Percentiles rank a stretch among this genome's conserved stretches.
phyloP scores from a whole-genome alignment of 2,797 vertebrate genomes.

The Leucoraja ocellata region DNA sequence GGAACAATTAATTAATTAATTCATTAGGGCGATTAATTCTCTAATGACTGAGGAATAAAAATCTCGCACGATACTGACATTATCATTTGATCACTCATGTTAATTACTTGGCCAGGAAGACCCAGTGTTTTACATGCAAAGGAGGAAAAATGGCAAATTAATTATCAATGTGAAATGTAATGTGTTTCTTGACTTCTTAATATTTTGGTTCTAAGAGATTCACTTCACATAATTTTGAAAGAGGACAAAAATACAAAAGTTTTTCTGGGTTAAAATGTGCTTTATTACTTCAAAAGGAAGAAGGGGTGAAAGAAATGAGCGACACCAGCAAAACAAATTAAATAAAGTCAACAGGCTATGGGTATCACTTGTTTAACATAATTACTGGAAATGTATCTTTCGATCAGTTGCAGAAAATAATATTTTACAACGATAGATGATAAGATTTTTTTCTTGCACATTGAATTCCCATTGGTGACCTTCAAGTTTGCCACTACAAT shows the following conservation, averaged over 20 bases:
- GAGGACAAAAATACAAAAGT: not conserved
- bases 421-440: not conserved
- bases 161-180: not conserved
- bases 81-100: not conserved
- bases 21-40: too few relatives aligned
- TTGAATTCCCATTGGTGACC: conserved; percentile 8
- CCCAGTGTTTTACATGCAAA: not conserved
- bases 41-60: too few relatives aligned
- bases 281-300: not conserved
- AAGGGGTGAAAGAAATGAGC: not conserved
- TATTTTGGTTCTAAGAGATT: not conserved
- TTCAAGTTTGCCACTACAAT: not conserved
- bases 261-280: not conserved
- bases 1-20: too few relatives aligned
- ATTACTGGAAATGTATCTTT: not conserved
- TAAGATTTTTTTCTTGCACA: not conserved
- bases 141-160: not conserved
- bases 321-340: not conserved
- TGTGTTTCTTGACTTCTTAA: not conserved
- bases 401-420: not conserved
- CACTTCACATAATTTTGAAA: not conserved
- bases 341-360: not conserved
- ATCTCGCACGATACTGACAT: not conserved
- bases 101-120: not conserved
- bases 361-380: not conserved